Conservation (phyloP, 2,797 vertebrate species). For the Chiloscyllium punctatum region DNA sequence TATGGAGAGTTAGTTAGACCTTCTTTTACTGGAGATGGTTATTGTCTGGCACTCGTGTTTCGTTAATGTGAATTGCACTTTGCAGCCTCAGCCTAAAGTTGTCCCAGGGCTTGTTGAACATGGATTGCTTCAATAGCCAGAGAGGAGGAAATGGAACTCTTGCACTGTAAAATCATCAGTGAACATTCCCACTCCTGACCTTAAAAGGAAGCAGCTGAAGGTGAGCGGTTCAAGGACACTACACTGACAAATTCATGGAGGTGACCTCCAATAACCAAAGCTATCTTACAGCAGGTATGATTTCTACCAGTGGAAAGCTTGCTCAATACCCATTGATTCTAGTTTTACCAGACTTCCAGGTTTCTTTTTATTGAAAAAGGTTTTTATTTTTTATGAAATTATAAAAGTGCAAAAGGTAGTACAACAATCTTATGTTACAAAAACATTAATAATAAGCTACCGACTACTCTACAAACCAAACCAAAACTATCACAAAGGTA, state of each 20-base stretch:
- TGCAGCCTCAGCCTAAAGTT: neutral
- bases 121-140: neutral
- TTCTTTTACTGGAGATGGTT: too few relatives aligned
- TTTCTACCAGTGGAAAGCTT: neutral
- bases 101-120: neutral
- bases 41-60: too few relatives aligned
- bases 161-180: neutral
- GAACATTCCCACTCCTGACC: neutral
- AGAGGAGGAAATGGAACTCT: neutral
- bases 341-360: neutral
- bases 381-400: too few relatives aligned
- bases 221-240: neutral
- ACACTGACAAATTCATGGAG: neutral
- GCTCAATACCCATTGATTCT: neutral
- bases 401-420: too few relatives aligned
- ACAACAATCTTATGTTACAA: too few relatives aligned
- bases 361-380: too few relatives aligned
- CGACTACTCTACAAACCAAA: too few relatives aligned
- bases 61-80: too few relatives aligned
- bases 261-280: neutral
- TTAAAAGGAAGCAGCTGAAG: neutral
- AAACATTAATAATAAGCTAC: too few relatives aligned
- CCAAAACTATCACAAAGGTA: too few relatives aligned
- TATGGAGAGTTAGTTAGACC: too few relatives aligned
- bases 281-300: neutral